Percentiles rank a stretch among this genome's conserved stretches.
Evolutionary conservation across 2,888 invertebrate species (phyloP).

Genomic region (Boloria selene): DNA sequence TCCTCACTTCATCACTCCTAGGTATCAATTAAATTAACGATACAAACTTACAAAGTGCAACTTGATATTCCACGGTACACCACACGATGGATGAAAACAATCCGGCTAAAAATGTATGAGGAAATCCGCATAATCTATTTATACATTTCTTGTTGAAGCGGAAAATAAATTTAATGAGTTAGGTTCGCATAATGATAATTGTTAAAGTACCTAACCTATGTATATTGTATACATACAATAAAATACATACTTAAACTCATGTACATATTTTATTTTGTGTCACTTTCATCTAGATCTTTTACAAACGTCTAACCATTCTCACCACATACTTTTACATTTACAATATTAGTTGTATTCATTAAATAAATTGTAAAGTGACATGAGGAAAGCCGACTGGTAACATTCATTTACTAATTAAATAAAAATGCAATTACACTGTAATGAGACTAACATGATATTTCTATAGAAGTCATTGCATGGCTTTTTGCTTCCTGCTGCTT

Average conservation of each 20-base stretch:
- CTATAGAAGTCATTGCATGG: background rate
- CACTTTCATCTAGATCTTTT: no score
- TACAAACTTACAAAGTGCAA: background rate
- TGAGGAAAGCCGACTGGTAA: background rate
- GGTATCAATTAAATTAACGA: no score
- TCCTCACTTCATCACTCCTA: no score
- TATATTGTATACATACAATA: no score
- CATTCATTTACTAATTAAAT: background rate
- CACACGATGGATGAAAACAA: conserved; percentile 2
- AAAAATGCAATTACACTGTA: conserved; percentile 2
- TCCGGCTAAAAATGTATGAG: conserved; percentile 14
- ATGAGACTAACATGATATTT: background rate
- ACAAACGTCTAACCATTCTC: no score
- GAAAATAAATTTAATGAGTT: conserved; percentile 23
- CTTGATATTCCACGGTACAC: no score
- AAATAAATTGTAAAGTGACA: background rate
- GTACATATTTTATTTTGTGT: no score
- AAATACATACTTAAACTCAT: no score
- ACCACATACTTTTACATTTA: no score
- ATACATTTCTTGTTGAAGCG: conserved; percentile 21
- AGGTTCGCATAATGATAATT: conserved; percentile 8
- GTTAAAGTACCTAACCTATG: background rate
- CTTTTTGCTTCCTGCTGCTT: conserved; percentile 1
- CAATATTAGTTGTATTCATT: no score
- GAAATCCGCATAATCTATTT: conserved; percentile 26